Percentiles rank a stretch among this genome's conserved stretches.
Evolutionary conservation across 2,113 vertebrate genomes (phyloP).

Genomic region (Redunca redunca): DNA sequence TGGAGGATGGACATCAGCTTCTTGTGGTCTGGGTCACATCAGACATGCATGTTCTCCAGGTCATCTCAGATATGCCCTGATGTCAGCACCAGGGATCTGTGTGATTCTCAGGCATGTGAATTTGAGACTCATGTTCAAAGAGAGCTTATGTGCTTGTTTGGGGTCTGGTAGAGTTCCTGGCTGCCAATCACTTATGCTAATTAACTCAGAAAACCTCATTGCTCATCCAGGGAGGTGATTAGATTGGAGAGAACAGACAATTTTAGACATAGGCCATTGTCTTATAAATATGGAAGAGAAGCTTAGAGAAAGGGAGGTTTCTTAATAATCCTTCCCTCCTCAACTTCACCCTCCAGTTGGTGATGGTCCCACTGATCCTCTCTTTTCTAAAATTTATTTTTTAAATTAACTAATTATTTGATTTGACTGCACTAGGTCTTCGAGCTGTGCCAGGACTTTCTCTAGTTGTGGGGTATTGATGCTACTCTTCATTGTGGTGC

Average conservation of each 20-base stretch:
- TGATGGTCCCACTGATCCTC: too few relatives aligned
- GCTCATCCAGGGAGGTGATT: neutral
- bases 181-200: neutral
- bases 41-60: too few relatives aligned
- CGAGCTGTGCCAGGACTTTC: neutral
- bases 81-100: too few relatives aligned
- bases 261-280: neutral
- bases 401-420: neutral
- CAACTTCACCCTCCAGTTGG: neutral
- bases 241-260: neutral
- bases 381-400: neutral
- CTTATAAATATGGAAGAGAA: neutral
- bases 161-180: neutral
- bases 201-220: neutral
- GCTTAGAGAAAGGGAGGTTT: neutral
- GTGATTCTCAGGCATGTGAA: neutral
- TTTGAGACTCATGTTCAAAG: neutral
- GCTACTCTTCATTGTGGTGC: neutral
- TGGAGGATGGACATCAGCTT: neutral
- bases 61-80: neutral
- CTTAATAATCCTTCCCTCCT: neutral
- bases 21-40: neutral
- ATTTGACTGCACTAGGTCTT: neutral
- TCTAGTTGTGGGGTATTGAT: neutral
- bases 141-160: neutral